Conservation (phyloP, 1,140 invertebrate species). For the Battus philenor region DNA sequence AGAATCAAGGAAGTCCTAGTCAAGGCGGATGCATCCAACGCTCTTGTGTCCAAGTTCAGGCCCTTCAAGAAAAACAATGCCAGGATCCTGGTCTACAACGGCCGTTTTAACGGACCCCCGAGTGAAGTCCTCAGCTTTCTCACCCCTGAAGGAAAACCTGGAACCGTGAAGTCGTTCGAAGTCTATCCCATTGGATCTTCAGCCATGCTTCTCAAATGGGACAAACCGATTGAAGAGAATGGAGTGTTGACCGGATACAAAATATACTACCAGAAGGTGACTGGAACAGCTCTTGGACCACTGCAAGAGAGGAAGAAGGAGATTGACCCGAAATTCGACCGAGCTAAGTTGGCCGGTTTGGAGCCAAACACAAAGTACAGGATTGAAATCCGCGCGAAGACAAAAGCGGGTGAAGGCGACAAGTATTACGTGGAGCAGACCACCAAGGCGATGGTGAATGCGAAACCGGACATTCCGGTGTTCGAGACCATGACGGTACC, state of each 20-base stretch:
- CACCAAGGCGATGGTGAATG: conserved; percentile 78
- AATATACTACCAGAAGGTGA: conserved; percentile 91
- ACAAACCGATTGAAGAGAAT: conserved; percentile 94
- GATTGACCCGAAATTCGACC: conserved; percentile 86
- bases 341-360: conserved; percentile 90
- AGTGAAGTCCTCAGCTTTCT: conserved; percentile 90
- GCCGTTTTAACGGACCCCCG: conserved; percentile 91
- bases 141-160: conserved; percentile 95
- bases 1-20: conserved; percentile 87
- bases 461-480: conserved; percentile 84
- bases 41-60: conserved; percentile 90
- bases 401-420: conserved; percentile 88
- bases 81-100: conserved; percentile 93
- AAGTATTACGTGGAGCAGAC: conserved; percentile 88
- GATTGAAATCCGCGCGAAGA: conserved; percentile 89
- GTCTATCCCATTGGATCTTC: conserved; percentile 92
- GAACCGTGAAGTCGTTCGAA: conserved; percentile 88
- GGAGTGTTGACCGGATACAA: conserved; percentile 95
- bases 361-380: conserved; percentile 92
- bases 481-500: conserved; percentile 84
- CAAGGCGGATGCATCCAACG: conserved; percentile 82
- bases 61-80: conserved; percentile 94
- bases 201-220: conserved; percentile 92
- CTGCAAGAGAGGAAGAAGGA: conserved; percentile 84
- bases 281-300: conserved; percentile 81